phyloP scores from a whole-genome alignment of 2,797 vertebrate species.

The Sebastes oblongus region DNA sequence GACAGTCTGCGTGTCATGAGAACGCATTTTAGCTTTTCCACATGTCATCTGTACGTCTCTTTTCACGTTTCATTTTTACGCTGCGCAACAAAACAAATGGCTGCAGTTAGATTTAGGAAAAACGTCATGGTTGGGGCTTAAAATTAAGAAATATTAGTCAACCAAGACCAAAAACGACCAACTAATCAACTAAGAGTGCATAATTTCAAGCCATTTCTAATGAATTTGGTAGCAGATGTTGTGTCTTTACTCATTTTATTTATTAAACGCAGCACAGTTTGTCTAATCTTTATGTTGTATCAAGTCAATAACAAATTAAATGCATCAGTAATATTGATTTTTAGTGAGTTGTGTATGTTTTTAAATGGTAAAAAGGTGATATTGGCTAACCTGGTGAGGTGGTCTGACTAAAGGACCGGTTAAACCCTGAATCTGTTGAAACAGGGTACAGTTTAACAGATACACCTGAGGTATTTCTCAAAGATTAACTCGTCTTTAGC shows the following conservation, averaged over 20 bases:
- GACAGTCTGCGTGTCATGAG: no score
- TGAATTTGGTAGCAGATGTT: not conserved
- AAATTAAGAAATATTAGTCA: no score
- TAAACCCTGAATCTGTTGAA: slow-evolving; percentile 38
- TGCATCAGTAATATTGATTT: not conserved
- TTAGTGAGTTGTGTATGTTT: not conserved
- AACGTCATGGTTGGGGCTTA: no score
- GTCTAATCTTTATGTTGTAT: no score
- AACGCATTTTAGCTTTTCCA: no score
- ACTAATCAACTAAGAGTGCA: no score
- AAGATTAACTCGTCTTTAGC: slow-evolving; percentile 49
- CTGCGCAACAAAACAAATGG: no score
- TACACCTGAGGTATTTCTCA: slow-evolving; percentile 52
- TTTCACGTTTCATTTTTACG: no score
- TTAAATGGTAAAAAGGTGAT: not conserved
- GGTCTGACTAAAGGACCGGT: slow-evolving; percentile 43
- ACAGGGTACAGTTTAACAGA: slow-evolving; percentile 72
- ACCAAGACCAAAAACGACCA: no score
- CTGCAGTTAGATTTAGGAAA: no score
- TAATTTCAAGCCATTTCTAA: not conserved
- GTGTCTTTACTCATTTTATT: not conserved
- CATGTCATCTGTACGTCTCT: no score
- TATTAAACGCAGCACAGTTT: not conserved
- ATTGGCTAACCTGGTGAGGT: not conserved
- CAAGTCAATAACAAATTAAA: not conserved